Evolutionary conservation across 2,797 vertebrate species (phyloP).

Genomic region (Ceryle rudis): DNA sequence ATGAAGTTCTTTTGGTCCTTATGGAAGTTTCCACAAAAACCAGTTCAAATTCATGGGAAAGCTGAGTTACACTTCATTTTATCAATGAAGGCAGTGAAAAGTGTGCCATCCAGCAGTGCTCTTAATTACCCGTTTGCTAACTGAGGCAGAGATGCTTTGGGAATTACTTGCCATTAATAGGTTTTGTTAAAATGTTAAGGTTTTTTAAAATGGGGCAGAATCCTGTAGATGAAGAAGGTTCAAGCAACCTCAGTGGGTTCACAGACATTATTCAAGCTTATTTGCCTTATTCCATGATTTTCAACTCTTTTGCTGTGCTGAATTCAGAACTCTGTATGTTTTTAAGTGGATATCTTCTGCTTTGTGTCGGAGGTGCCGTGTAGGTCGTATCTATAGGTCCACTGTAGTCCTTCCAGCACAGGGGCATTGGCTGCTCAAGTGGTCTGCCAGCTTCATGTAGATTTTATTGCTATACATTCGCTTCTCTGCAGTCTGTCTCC

Average conservation of each 20-base stretch:
- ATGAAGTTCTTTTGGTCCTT: background rate
- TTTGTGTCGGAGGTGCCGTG: background rate
- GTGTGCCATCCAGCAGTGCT: background rate
- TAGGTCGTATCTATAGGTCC: background rate
- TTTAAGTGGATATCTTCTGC: background rate
- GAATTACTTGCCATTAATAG: background rate
- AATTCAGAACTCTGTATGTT: background rate
- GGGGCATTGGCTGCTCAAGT: background rate
- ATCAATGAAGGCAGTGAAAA: background rate
- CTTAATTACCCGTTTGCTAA: background rate
- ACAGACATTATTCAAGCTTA: background rate
- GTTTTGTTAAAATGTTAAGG: background rate
- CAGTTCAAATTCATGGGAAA: background rate
- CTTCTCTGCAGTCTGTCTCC: background rate
- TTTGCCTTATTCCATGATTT: background rate
- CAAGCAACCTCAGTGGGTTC: background rate
- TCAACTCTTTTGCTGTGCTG: background rate
- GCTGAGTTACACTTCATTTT: background rate
- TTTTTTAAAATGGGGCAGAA: background rate
- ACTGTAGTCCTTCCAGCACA: background rate
- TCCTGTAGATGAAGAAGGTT: background rate
- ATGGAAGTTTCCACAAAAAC: background rate
- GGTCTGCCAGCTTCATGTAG: background rate
- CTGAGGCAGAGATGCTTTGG: background rate
- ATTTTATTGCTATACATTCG: background rate